Evolutionary conservation across 2,113 vertebrate species (phyloP), one percentile per base, ranked within the genome.

Genomic region (Abramis brama): DNA sequence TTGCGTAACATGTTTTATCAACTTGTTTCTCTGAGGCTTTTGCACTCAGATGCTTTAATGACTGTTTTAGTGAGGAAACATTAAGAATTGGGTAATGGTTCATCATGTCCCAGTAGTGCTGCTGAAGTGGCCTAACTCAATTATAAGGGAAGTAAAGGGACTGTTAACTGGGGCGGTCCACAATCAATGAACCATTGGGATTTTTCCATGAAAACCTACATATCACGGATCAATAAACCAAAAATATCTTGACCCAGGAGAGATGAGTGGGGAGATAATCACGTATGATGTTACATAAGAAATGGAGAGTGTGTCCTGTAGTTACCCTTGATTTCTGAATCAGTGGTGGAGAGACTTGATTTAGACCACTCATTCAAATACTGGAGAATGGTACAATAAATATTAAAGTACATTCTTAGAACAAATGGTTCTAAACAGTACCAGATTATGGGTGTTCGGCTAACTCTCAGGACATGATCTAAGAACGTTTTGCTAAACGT

Each of bases 271-370:
- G 82, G 88, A 66, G 85, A 82, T 77, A 87, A 86, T 84, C 64
- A 47, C n/a, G 39, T 80, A 89, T 89, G 68, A 86, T 70, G 43
- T 87, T 90, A 85, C 81, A 89, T 86, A 86, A 88, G 89, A 45
- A 60, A 30, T 33, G 23, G 36, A 76, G 36, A 82, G 19, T 50
- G 50, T 71, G 68, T 21, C 43, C 57, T 74, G 36, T 21, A 33
- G 64, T 36, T 76, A 21, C 4, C 76, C 62, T 70, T 80, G 64
- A n/a, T 76, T 45, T 84, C 2, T 17, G 25, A 23, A 59, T 36
- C 23, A 21, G 30, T 33, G 3, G 12, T 27, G 13, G 77, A 79
- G 64, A 27, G 39, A 39, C 39, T 84, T 77, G 6, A 45, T 30
- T 52, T 15, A 55, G n/a, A 62, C 27, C 47, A 45, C 50, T 43